A percentile compares a stretch with the other conserved stretches of the same genome.
phyloP scores from a whole-genome alignment of 2,113 vertebrate genomes.

The Brevimyrus niger region DNA sequence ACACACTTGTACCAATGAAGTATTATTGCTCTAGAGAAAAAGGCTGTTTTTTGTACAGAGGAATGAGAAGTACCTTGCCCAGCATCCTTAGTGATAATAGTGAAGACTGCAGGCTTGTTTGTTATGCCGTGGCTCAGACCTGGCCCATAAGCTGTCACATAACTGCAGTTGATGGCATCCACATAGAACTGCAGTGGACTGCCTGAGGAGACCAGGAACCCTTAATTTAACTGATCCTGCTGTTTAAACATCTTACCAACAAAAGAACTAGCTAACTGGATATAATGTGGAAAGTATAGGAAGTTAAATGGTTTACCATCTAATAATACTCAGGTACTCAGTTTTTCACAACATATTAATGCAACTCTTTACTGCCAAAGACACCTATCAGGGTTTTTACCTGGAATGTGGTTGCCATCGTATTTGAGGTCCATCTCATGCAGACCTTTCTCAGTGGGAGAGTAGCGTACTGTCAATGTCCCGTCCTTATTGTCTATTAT shows the following conservation, averaged over 20 bases:
- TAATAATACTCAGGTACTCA: not conserved
- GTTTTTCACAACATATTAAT: not conserved
- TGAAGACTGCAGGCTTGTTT: conserved; percentile 86
- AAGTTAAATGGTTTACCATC: not conserved
- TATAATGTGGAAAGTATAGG: not conserved
- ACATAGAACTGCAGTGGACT: conserved; percentile 94
- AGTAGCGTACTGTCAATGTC: conserved; percentile 85
- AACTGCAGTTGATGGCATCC: conserved; percentile 78
- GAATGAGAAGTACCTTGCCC: conserved; percentile 71
- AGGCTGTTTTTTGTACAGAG: not conserved
- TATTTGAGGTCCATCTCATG: conserved; percentile 98
- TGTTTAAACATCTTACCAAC: not conserved
- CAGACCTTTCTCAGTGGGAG: conserved; percentile 82
- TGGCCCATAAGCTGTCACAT: conserved; percentile 88
- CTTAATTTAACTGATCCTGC: not conserved
- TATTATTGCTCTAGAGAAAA: not conserved
- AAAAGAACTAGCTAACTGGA: not conserved
- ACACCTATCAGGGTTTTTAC: conserved; percentile 47
- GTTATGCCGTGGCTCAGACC: conserved; percentile 90
- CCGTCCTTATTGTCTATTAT: conserved; percentile 93
- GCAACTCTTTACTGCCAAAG: not conserved
- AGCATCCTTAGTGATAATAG: conserved; percentile 89
- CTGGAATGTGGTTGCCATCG: conserved; percentile 91
- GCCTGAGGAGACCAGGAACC: conserved; percentile 47
- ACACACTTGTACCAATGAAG: not conserved